These are phyloP conservation scores for Potorous gilbertii DNA, from an alignment of 2,797 vertebrate species.

Conservation along the genomic window DNA sequence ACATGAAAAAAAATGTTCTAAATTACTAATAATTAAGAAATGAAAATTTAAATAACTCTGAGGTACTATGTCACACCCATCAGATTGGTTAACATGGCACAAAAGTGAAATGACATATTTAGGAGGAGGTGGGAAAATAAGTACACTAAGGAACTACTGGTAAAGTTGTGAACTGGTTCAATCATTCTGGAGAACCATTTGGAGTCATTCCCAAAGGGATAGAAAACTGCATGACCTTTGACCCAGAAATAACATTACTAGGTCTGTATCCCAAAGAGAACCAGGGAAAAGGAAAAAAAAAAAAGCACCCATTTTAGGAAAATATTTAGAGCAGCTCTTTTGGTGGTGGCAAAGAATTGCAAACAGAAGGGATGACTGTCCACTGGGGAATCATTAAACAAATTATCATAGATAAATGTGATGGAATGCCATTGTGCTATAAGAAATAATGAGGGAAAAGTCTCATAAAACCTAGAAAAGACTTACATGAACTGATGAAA, in stretches of 20 bases:
- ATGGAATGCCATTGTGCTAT: neutral
- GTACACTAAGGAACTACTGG: neutral
- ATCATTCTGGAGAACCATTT: neutral
- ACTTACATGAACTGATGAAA: neutral
- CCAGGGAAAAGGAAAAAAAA: neutral
- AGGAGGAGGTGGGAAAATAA: neutral
- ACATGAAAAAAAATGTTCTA: neutral
- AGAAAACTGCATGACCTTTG: neutral
- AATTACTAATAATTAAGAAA: neutral
- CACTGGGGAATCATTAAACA: neutral
- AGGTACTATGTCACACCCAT: neutral
- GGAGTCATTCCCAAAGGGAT: neutral
- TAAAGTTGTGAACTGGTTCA: neutral
- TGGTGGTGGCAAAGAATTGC: neutral
- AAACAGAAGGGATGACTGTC: neutral
- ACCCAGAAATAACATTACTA: neutral
- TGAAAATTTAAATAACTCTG: neutral
- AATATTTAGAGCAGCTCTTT: neutral
- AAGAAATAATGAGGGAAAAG: neutral
- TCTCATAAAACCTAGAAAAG: neutral
- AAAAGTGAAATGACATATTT: neutral
- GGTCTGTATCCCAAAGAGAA: neutral
- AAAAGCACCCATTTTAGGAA: too few relatives aligned
- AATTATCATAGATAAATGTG: neutral
- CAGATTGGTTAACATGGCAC: neutral